Evolutionary conservation across 2,888 invertebrate genomes (phyloP).

Genomic region (Nomada hirtipes): DNA sequence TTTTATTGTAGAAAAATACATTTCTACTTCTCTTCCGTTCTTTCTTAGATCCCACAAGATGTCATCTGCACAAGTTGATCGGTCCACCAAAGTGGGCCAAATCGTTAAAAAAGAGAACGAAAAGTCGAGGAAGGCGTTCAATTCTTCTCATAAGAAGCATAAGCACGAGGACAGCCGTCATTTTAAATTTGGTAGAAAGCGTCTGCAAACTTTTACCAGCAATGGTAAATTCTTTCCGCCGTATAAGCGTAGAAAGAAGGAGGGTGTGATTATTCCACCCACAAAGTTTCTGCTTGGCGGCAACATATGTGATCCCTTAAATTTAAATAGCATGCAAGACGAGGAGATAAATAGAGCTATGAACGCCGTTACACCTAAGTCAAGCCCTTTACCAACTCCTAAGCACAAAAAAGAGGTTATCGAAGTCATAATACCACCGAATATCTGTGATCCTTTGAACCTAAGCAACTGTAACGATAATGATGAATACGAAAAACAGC

Average conservation of each 20-base stretch:
- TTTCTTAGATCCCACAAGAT: conserved; percentile 74
- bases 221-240: conserved; percentile 91
- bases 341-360: conserved; percentile 91
- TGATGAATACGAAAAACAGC: conserved; percentile 92
- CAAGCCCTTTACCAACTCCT: conserved; percentile 95
- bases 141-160: conserved; percentile 80
- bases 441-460: conserved; percentile 96
- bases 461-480: conserved; percentile 89
- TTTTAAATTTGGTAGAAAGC: conserved; percentile 86
- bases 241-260: conserved; percentile 90
- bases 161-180: conserved; percentile 82
- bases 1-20: neutral
- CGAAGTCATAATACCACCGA: conserved; percentile 96
- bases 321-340: conserved; percentile 95
- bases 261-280: conserved; percentile 92
- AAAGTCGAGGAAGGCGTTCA: conserved; percentile 77
- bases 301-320: conserved; percentile 97
- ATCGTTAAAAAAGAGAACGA: conserved; percentile 80
- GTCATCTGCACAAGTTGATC: conserved; percentile 85
- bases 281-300: conserved; percentile 97
- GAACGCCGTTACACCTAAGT: conserved; percentile 96
- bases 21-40: neutral
- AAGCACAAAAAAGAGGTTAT: conserved; percentile 91
- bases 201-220: conserved; percentile 88
- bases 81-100: conserved; percentile 81